These are phyloP conservation scores for Antennarius maculatus DNA, from an alignment of 2,797 vertebrate species.

Conservation along the genomic window DNA sequence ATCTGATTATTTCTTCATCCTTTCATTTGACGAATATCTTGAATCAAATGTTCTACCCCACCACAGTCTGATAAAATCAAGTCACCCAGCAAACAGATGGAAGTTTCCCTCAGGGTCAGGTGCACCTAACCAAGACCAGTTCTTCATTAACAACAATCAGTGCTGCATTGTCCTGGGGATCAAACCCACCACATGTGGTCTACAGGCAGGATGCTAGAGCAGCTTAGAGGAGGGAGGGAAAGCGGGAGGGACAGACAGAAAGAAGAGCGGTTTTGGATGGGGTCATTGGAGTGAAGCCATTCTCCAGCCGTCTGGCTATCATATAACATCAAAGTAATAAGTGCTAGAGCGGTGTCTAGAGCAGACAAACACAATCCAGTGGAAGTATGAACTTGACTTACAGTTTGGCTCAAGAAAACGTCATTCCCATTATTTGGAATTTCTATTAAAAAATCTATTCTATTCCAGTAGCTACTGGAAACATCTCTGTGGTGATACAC, in stretches of 20 bases:
- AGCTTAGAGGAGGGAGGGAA: conserved; percentile 25
- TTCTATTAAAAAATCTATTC: conserved; percentile 7
- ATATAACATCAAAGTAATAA: conserved; percentile 56
- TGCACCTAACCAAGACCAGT: conserved; percentile 53
- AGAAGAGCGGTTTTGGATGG: conserved; percentile 32
- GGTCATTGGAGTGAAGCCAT: conserved; percentile 54
- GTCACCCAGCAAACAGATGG: conserved; percentile 44
- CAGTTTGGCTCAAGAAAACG: conserved; percentile 18
- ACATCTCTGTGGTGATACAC: not conserved
- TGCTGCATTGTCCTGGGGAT: conserved; percentile 35
- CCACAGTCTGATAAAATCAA: conserved; percentile 35
- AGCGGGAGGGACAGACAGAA: conserved; percentile 6
- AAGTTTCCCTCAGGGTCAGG: conserved; percentile 30
- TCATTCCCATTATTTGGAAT: conserved; percentile 37
- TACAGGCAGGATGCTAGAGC: conserved; percentile 39
- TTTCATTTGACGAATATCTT: conserved; percentile 41
- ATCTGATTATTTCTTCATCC: conserved; percentile 52
- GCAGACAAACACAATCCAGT: conserved; percentile 19
- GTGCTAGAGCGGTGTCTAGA: conserved; percentile 43
- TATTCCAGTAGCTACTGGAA: too few relatives aligned
- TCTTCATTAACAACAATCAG: conserved; percentile 66
- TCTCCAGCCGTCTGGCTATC: conserved; percentile 67
- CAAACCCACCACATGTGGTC: conserved; percentile 49
- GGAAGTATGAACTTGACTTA: conserved; percentile 1
- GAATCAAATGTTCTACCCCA: conserved; percentile 21